Base-by-base conservation (phyloP, 2,797 vertebrate genomes). In the Myiotriccus ornatus region DNA sequence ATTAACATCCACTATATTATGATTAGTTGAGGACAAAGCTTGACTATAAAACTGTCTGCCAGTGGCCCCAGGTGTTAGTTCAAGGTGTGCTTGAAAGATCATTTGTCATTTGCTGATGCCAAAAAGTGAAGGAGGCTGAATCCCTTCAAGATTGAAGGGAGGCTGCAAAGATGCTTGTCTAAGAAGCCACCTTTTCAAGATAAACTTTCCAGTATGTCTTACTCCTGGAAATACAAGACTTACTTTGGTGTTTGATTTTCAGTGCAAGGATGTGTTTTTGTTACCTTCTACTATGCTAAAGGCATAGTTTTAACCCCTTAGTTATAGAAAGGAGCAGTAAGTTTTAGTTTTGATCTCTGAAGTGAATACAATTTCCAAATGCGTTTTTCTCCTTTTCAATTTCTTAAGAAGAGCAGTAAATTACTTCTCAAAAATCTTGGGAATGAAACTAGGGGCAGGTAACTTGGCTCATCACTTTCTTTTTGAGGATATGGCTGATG, bases 1-100 rank as follows among this genome's bases (percentile, higher is more conserved):
- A 32, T 37, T 4, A 24, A 19, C 3, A 1, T 14, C 64, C 1
- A 8, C 12, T 59, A 0, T 39, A 0, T 39, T 67, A 14, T 4
- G 22, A 46, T 52, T 20, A 65, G 18, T 12, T 39, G 43, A 57
- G 30, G 32, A 21, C 24, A 44, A 19, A 69, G 14, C 11, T 39
- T 79, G 41, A 3, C 39, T 59, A 19, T n/a, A 28, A 34, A 71
- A 76, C 27, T 47, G 50, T 14, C 22, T 77, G 34, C 19, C 46
- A 9, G 18, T 74, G 21, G 24, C 75, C 25, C 7, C 14, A 13
- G 25, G 10, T 56, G 21, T 49, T 46, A 47, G 14, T 39, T n/a
- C n/a, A n/a, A 62, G 25, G 7, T n/a, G 27, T 56, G 8, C 14
- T 63, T 63, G 62, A 34, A 14, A 56, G 14, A 18, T 28, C 1